A percentile compares a stretch with the other conserved stretches of the same genome.
These are phyloP conservation scores for Troides aeacus DNA, from an alignment of 2,888 invertebrate genomes.

Conservation along the genomic window DNA sequence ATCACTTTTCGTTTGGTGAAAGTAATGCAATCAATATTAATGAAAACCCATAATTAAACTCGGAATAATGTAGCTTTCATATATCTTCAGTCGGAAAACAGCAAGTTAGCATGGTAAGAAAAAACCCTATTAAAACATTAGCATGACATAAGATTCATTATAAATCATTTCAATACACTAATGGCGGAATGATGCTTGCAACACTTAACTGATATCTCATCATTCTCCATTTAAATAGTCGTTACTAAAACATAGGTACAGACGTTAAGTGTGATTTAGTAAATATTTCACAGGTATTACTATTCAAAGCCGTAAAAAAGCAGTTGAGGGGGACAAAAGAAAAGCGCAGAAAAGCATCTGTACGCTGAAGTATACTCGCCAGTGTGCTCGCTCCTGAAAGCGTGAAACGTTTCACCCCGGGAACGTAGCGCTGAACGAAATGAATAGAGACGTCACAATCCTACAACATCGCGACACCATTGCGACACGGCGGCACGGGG, in stretches of 20 bases:
- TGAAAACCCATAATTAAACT: too few relatives aligned
- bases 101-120: too few relatives aligned
- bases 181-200: too few relatives aligned
- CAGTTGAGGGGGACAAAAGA: conserved; percentile 21
- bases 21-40: too few relatives aligned
- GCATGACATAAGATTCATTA: too few relatives aligned
- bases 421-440: conserved; percentile 15
- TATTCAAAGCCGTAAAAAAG: conserved; percentile 22
- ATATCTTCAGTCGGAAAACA: too few relatives aligned
- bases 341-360: conserved; percentile 16
- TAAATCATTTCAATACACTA: too few relatives aligned
- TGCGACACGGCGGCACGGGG: neutral
- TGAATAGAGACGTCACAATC: conserved; percentile 23
- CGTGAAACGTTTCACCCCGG: conserved; percentile 27
- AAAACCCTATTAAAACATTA: too few relatives aligned
- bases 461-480: neutral
- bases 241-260: neutral
- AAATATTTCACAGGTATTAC: conserved; percentile 15
- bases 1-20: too few relatives aligned
- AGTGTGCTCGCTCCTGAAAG: conserved; percentile 24
- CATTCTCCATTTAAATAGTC: too few relatives aligned
- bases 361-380: conserved; percentile 17
- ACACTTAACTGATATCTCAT: too few relatives aligned
- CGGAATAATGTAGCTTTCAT: too few relatives aligned
- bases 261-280: conserved; percentile 9